Percentiles rank a stretch among this genome's conserved stretches.
These are phyloP conservation scores for Geococcyx californianus DNA, from an alignment of 2,113 vertebrate genomes.

Conservation along the genomic window DNA sequence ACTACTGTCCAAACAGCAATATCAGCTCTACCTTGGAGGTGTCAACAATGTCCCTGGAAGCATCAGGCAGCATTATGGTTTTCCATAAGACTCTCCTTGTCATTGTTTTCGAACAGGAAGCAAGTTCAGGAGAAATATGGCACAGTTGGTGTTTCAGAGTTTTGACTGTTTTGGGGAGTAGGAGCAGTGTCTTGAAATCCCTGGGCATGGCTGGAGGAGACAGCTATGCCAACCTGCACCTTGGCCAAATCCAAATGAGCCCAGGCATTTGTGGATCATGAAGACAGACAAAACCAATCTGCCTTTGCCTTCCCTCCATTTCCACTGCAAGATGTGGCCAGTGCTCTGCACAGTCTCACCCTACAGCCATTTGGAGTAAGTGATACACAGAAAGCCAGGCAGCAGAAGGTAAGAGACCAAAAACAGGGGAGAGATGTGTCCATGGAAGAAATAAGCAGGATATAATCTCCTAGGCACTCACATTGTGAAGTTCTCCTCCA, in stretches of 20 bases:
- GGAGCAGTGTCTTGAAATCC: neutral
- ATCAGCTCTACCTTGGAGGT: neutral
- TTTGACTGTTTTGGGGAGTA: neutral
- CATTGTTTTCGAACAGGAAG: neutral
- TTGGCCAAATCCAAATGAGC: neutral
- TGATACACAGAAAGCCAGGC: neutral
- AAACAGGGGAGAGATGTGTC: neutral
- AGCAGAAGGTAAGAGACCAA: neutral
- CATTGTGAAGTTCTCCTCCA: conserved; percentile 85
- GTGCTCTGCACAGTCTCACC: rapidly evolving
- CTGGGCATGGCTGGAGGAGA: neutral
- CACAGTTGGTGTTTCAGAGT: neutral
- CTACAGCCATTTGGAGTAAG: neutral
- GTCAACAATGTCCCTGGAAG: neutral
- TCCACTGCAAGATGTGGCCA: neutral
- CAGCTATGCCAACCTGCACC: neutral
- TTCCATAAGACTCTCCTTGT: neutral
- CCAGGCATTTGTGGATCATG: neutral
- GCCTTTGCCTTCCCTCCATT: neutral
- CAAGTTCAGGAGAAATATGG: neutral
- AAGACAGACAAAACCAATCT: neutral
- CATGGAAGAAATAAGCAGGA: neutral
- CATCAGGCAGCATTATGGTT: neutral
- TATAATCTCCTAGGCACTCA: conserved; percentile 55
- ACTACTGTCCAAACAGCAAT: neutral